These are phyloP conservation scores for Tenebrio molitor DNA, from an alignment of 1,140 invertebrate genomes.

Conservation along the genomic window DNA sequence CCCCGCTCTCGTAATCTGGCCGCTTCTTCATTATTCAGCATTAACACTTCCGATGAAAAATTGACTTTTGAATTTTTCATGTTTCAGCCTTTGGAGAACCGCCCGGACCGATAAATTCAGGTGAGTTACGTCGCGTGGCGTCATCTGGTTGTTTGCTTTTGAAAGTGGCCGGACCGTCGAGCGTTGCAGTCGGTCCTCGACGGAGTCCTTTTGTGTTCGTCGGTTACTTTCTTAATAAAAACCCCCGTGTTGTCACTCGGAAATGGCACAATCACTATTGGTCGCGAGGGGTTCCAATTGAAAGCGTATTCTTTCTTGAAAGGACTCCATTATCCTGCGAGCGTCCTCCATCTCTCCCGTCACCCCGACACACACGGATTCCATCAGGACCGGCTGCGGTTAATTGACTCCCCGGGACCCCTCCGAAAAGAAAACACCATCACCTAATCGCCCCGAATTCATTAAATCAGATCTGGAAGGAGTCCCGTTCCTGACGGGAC, in stretches of 20 bases:
- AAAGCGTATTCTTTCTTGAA: conserved; percentile 51
- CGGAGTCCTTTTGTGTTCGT: conserved; percentile 35
- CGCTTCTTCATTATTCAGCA: conserved; percentile 1
- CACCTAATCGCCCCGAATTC: too few relatives aligned
- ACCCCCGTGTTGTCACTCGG: conserved; percentile 51
- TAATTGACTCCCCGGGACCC: conserved; percentile 52
- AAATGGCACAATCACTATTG: conserved; percentile 53
- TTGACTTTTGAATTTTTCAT: conserved; percentile 7
- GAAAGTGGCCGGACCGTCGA: conserved; percentile 5
- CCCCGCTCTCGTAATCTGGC: too few relatives aligned
- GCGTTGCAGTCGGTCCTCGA: conserved; percentile 29
- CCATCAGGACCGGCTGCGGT: conserved; percentile 39
- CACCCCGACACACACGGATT: conserved; percentile 30
- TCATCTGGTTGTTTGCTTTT: conserved; percentile 35
- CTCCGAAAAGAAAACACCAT: too few relatives aligned
- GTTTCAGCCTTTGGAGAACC: neutral
- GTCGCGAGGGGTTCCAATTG: conserved; percentile 51
- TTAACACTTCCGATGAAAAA: neutral
- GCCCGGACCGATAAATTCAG: neutral
- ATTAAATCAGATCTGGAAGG: too few relatives aligned
- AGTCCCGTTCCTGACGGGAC: too few relatives aligned
- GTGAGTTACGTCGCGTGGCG: conserved; percentile 14
- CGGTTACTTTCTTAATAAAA: conserved; percentile 47
- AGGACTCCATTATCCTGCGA: conserved; percentile 48
- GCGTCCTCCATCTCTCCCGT: conserved; percentile 24